Conservation (phyloP, 2,113 vertebrate species). For the Menidia beryllina region DNA sequence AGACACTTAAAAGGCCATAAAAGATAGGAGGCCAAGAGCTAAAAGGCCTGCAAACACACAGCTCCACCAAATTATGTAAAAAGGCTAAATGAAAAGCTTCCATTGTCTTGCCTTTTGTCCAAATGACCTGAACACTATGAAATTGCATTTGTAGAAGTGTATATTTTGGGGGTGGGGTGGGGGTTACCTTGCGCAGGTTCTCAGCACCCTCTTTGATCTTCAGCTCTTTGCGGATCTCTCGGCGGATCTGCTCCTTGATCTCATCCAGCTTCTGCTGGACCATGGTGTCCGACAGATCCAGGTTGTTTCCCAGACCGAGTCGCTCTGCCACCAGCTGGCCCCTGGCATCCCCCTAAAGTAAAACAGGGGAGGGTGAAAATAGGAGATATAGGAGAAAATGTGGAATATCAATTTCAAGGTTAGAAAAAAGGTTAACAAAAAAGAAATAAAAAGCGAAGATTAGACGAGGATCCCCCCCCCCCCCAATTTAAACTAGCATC, state of each 20-base stretch:
- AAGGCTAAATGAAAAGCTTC: no score
- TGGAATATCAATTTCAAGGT: conserved; percentile 34
- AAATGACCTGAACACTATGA: no score
- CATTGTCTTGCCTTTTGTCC: no score
- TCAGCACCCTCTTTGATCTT: conserved; percentile 99
- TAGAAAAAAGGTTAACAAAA: conserved; percentile 34
- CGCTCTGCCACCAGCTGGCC: conserved; percentile 89
- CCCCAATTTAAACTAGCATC: no score
- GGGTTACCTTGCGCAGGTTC: conserved; percentile 89
- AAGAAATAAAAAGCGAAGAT: conserved; percentile 55
- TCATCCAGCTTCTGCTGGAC: conserved; percentile 98
- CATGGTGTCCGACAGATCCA: conserved; percentile 93
- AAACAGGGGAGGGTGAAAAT: not conserved
- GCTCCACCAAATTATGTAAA: no score
- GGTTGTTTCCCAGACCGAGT: conserved; percentile 89
- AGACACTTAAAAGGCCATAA: not conserved
- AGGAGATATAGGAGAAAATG: conserved; percentile 11
- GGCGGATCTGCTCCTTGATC: conserved; percentile 95
- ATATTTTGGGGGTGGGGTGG: not conserved
- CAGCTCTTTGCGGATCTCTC: conserved; percentile 99
- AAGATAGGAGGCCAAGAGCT: no score
- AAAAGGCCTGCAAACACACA: no score
- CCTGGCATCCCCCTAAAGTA: conserved; percentile 88
- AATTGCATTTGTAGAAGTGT: no score
- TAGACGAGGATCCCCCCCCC: no score